phyloP scores from a whole-genome alignment of 2,113 vertebrate species.

The Zosterops japonicus region DNA sequence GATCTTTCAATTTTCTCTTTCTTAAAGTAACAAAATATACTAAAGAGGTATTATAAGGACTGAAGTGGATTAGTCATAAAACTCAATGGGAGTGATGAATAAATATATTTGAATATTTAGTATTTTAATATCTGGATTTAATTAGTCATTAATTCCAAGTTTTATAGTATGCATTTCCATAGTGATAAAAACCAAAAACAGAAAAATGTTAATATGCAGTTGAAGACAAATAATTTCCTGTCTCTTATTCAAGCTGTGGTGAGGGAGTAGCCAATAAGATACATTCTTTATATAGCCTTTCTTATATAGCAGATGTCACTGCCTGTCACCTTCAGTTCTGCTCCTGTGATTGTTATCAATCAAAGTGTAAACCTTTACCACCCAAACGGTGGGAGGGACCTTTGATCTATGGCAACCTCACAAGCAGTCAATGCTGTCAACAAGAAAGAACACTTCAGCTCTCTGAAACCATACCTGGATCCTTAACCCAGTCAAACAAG shows the following conservation, averaged over 20 bases:
- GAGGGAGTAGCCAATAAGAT: not conserved
- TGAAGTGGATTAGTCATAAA: not conserved
- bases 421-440: not conserved
- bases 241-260: not conserved
- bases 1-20: not conserved
- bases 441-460: not conserved
- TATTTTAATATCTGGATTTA: not conserved
- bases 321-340: not conserved
- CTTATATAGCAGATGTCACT: not conserved
- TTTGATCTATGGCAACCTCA: not conserved
- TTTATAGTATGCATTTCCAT: not conserved
- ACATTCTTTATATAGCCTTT: not conserved
- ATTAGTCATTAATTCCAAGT: not conserved
- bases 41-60: not conserved
- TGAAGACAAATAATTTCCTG: not conserved
- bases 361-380: not conserved
- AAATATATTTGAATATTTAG: not conserved
- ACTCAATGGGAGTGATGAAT: not conserved
- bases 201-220: not conserved
- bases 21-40: not conserved
- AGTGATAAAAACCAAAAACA: not conserved
- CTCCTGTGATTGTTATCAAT: not conserved
- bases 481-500: constrained; percentile 91
- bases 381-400: not conserved
- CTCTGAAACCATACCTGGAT: constrained; percentile 83